Conservation (phyloP, 2,113 vertebrate species). For the Nettapus auritus region DNA sequence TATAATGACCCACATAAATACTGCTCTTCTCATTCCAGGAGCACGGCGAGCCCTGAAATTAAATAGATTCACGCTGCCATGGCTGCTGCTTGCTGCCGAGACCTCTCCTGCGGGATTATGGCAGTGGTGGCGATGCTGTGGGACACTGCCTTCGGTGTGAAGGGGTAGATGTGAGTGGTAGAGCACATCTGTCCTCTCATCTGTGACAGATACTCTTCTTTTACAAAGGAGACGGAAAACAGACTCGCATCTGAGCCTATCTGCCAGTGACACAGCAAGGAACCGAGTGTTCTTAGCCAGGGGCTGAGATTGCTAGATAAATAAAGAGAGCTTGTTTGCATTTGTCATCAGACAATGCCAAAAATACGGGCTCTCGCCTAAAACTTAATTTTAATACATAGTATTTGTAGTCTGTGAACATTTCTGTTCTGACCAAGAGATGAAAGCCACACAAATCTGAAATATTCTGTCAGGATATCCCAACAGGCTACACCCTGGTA, state of each 20-base stretch:
- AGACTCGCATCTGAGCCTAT: background rate
- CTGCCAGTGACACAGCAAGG: background rate
- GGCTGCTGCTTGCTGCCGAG: background rate
- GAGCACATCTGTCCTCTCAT: background rate
- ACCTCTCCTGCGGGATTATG: background rate
- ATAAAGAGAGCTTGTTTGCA: background rate
- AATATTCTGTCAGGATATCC: background rate
- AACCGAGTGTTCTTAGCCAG: background rate
- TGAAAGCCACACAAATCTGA: background rate
- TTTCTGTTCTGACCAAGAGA: background rate
- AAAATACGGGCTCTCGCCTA: background rate
- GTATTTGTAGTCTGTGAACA: background rate
- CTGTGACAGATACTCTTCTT: background rate
- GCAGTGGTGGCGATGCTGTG: background rate
- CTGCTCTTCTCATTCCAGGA: rapidly evolving
- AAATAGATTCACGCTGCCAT: background rate
- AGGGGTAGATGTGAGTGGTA: background rate
- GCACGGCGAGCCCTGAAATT: background rate
- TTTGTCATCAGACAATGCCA: background rate
- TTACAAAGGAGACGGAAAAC: background rate
- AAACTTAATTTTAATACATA: background rate
- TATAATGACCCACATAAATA: background rate
- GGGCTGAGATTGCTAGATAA: background rate
- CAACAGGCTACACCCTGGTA: background rate
- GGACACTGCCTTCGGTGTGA: background rate